Evolutionary conservation across 2,797 vertebrate species (phyloP).

Genomic region (Acanthiza pusilla): DNA sequence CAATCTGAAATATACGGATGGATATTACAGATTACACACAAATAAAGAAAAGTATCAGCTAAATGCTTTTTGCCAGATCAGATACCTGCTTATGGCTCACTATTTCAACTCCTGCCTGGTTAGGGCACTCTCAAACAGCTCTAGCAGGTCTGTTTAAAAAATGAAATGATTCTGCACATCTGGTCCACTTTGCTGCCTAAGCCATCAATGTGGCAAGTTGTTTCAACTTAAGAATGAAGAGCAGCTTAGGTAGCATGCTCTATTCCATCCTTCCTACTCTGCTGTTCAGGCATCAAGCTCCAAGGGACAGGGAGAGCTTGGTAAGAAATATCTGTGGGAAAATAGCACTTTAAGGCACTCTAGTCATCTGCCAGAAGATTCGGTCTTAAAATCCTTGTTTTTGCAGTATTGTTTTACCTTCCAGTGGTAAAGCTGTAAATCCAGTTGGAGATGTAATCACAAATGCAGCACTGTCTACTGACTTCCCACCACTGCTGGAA

Average conservation of each 20-base stretch:
- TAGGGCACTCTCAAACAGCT: neutral
- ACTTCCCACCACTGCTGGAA: slow-evolving; percentile 84
- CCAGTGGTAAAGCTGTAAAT: slow-evolving; percentile 77
- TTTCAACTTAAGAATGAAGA: neutral
- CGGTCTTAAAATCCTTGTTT: neutral
- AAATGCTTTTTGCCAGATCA: neutral
- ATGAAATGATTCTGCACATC: neutral
- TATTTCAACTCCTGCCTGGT: neutral
- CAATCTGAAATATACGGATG: neutral
- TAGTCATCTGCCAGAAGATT: neutral
- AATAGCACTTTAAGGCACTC: neutral
- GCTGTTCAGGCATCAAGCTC: neutral
- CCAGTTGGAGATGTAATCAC: slow-evolving; percentile 80
- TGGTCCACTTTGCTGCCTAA: neutral
- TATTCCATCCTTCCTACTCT: neutral
- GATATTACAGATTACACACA: neutral
- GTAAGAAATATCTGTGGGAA: neutral
- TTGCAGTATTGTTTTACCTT: slow-evolving; percentile 75
- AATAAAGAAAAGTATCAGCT: neutral
- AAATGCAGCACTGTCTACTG: slow-evolving; percentile 79
- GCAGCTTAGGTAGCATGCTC: neutral
- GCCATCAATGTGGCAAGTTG: neutral
- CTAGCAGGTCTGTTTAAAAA: neutral
- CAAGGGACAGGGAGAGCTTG: neutral
- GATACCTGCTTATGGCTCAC: neutral